phyloP scores from a whole-genome alignment of 2,797 vertebrate species.

The Etheostoma perlongum region DNA sequence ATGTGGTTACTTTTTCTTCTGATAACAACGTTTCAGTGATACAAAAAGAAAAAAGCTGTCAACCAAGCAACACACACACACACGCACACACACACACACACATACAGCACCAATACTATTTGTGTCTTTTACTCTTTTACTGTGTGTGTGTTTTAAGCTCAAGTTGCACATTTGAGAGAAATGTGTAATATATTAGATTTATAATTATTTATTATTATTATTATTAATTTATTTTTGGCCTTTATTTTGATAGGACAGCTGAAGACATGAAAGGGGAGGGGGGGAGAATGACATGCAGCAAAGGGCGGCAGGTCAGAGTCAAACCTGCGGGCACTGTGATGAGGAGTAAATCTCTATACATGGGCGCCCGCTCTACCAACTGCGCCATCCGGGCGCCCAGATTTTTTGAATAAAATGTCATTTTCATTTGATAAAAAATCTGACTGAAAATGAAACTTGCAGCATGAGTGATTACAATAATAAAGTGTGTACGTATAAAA shows the following conservation, averaged over 20 bases:
- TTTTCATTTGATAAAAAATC: slow-evolving; percentile 19
- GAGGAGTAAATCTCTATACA: too few relatives aligned
- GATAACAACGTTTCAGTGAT: neutral
- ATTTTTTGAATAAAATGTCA: slow-evolving; percentile 4
- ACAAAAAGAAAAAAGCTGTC: slow-evolving; percentile 1
- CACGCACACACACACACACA: slow-evolving; percentile 21
- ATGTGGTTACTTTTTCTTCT: slow-evolving; percentile 2
- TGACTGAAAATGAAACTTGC: slow-evolving; percentile 24
- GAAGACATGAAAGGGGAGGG: too few relatives aligned
- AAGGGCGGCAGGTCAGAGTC: too few relatives aligned
- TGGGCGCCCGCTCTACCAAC: too few relatives aligned
- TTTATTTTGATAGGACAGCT: too few relatives aligned
- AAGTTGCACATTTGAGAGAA: neutral
- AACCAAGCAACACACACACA: neutral
- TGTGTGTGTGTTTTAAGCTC: slow-evolving; percentile 22
- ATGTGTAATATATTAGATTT: too few relatives aligned
- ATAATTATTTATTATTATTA: too few relatives aligned
- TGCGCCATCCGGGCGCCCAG: too few relatives aligned
- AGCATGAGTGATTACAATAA: slow-evolving; percentile 23
- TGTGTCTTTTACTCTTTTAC: too few relatives aligned
- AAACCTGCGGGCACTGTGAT: too few relatives aligned
- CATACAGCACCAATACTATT: slow-evolving; percentile 1
- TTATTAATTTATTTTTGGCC: too few relatives aligned
- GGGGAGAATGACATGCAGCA: too few relatives aligned
- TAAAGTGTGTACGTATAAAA: neutral